These are phyloP conservation scores for Vollenhovia emeryi DNA, from an alignment of 1,140 invertebrate species.

Conservation along the genomic window DNA sequence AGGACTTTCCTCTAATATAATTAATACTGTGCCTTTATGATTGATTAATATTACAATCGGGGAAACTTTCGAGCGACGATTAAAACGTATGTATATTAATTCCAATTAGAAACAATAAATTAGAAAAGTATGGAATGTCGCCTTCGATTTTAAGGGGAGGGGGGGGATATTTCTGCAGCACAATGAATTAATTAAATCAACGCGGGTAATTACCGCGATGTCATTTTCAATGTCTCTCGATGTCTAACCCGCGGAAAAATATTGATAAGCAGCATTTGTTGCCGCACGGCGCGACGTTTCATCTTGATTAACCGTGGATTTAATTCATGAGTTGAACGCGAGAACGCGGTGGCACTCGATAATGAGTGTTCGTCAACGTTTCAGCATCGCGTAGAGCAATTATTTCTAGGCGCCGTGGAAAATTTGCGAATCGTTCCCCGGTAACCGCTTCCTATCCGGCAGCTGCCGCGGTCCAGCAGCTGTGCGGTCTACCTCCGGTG, in stretches of 20 bases:
- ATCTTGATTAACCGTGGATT: constrained; percentile 8
- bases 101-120: not conserved
- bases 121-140: not conserved
- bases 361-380: not conserved
- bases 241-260: not conserved
- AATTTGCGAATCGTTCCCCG: not conserved
- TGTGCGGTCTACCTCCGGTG: not conserved
- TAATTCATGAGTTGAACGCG: not conserved
- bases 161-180: not conserved
- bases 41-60: not conserved
- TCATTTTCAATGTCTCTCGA: not conserved
- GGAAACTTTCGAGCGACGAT: not conserved
- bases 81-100: not conserved
- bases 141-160: not conserved
- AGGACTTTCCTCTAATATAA: too few species aligned
- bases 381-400: not conserved
- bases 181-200: constrained; percentile 7
- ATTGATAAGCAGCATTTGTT: not conserved
- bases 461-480: not conserved
- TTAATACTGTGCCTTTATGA: not conserved
- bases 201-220: not conserved
- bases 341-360: not conserved
- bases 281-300: not conserved
- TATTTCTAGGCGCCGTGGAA: not conserved
- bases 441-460: not conserved